Percentiles rank a stretch among this genome's conserved stretches.
Evolutionary conservation across 2,888 invertebrate genomes (phyloP).

Genomic region (Allolobophora icterica): DNA sequence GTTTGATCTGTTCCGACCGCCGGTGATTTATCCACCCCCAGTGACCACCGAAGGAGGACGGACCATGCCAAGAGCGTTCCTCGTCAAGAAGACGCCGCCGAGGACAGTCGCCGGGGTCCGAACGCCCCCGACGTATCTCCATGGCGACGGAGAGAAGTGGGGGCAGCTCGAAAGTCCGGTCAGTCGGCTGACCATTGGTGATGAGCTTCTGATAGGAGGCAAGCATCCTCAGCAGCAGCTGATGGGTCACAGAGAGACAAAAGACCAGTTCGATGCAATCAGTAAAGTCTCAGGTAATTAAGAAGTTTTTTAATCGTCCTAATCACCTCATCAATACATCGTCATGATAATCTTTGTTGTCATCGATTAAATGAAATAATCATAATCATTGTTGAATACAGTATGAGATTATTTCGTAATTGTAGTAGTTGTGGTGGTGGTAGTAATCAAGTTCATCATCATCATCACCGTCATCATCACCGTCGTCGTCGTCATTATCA

Average conservation of each 20-base stretch:
- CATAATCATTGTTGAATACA: background rate
- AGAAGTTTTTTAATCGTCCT: background rate
- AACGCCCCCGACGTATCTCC: background rate
- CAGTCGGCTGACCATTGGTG: background rate
- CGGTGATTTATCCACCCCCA: background rate
- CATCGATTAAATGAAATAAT: background rate
- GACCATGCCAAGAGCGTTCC: slow-evolving; percentile 12
- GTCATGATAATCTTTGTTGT: background rate
- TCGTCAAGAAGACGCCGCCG: slow-evolving; percentile 11
- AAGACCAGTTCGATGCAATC: background rate
- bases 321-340: background rate
- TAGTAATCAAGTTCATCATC: background rate
- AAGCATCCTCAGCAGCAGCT: background rate
- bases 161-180: background rate
- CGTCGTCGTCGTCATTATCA: slow-evolving; percentile 34
- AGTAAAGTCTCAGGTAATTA: background rate
- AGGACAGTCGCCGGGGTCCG: background rate
- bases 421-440: no score
- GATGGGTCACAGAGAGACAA: no score
- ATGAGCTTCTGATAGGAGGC: background rate
- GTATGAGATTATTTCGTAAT: background rate
- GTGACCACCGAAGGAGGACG: no score
- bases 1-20: background rate
- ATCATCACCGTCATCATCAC: slow-evolving; percentile 30
- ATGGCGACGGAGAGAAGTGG: background rate